Conservation (phyloP, 2,888 invertebrate species). For the Furcula furcula region DNA sequence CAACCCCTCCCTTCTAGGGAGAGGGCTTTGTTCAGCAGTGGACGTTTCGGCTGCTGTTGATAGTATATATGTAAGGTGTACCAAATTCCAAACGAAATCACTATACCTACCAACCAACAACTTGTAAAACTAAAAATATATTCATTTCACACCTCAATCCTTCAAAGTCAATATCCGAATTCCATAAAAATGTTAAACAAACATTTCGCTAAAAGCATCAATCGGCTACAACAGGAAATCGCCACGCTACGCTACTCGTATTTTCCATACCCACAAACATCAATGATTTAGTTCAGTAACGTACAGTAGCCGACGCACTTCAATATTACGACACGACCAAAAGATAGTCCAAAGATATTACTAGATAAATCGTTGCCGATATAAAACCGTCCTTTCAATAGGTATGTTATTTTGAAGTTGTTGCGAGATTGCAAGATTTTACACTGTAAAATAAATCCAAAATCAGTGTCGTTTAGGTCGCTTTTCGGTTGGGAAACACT, state of each 20-base stretch:
- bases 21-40: no score
- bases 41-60: no score
- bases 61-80: no score
- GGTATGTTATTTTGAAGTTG: conserved; percentile 31
- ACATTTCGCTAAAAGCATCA: neutral
- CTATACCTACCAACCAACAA: no score
- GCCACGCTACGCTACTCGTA: no score
- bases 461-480: conserved; percentile 2
- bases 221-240: neutral
- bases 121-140: no score
- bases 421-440: conserved; percentile 11
- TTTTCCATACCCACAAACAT: neutral
- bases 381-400: conserved; percentile 53
- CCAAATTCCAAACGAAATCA: no score
- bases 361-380: conserved; percentile 25
- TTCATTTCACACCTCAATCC: no score
- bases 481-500: conserved; percentile 9
- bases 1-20: no score
- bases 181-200: neutral
- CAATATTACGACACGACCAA: conserved; percentile 9
- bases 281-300: neutral
- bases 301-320: neutral
- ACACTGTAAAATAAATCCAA: conserved; percentile 3
- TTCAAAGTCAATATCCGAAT: no score
- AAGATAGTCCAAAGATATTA: conserved; percentile 2